Conservation (phyloP, 2,113 vertebrate genomes). For the Lepisosteus osseus region DNA sequence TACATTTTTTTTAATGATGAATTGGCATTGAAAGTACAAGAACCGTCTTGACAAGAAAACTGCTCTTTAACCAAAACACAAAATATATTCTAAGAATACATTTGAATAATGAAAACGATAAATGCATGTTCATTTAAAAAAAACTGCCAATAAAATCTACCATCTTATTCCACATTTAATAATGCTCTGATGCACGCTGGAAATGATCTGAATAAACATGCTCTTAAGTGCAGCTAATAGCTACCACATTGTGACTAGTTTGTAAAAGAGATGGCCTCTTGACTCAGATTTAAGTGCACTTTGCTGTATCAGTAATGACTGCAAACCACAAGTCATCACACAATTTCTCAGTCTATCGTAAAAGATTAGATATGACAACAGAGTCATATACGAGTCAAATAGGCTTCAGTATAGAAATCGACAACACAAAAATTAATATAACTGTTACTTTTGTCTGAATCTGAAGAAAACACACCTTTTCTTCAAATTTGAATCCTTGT, state of each 20-base stretch:
- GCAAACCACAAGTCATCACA: not conserved
- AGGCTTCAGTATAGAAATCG: too few species aligned
- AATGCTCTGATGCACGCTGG: constrained; percentile 28
- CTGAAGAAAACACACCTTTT: too few species aligned
- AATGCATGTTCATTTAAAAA: too few species aligned
- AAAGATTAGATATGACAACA: too few species aligned
- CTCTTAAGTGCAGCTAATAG: constrained; percentile 43
- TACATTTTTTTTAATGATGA: not conserved
- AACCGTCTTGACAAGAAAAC: not conserved
- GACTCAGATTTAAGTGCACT: not conserved
- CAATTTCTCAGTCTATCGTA: too few species aligned
- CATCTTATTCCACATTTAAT: constrained; percentile 24
- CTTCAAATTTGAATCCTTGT: too few species aligned
- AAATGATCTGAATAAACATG: constrained; percentile 23
- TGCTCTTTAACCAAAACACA: not conserved
- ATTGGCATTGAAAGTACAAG: not conserved
- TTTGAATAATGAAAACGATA: too few species aligned
- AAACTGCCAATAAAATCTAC: not conserved
- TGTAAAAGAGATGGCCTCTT: not conserved
- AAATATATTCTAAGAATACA: not conserved
- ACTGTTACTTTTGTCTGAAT: too few species aligned
- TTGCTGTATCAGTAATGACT: not conserved
- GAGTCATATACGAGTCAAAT: too few species aligned
- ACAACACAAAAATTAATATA: too few species aligned
- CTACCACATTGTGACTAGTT: constrained; percentile 15